phyloP scores from a whole-genome alignment of 2,888 invertebrate genomes.

The Drosophila hamatofila region DNA sequence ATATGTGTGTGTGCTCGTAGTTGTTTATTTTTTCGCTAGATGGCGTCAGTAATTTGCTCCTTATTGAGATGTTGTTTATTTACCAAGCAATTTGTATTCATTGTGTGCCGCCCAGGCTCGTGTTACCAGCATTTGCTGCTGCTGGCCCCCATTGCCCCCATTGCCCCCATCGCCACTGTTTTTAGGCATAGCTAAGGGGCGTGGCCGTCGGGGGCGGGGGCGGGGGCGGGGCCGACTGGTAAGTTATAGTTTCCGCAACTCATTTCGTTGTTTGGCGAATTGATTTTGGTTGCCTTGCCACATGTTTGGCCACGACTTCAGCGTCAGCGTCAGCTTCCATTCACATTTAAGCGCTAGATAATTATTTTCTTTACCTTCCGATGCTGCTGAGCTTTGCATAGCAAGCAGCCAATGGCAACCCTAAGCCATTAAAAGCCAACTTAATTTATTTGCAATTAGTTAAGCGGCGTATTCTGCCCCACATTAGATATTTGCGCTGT shows the following conservation, averaged over 20 bases:
- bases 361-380: conserved; percentile 49
- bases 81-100: conserved; percentile 82
- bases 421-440: conserved; percentile 68
- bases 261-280: conserved; percentile 79
- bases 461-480: conserved; percentile 22
- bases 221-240: conserved; percentile 44
- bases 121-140: conserved; percentile 38
- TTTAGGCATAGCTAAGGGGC: not conserved
- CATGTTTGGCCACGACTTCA: conserved; percentile 43
- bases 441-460: conserved; percentile 81
- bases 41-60: conserved; percentile 81
- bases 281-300: conserved; percentile 73
- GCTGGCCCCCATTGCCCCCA: not conserved
- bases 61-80: conserved; percentile 82
- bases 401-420: conserved; percentile 18
- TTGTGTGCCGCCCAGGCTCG: conserved; percentile 65
- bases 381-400: conserved; percentile 33
- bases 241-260: conserved; percentile 81
- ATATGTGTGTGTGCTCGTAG: conserved; percentile 11
- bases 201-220: no score
- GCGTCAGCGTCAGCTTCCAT: conserved; percentile 31
- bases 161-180: not conserved
- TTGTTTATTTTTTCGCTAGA: conserved; percentile 64
- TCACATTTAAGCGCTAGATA: conserved; percentile 57
- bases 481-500: conserved; percentile 8